Conservation (phyloP, 1,140 invertebrate species). For the Apis cerana region DNA sequence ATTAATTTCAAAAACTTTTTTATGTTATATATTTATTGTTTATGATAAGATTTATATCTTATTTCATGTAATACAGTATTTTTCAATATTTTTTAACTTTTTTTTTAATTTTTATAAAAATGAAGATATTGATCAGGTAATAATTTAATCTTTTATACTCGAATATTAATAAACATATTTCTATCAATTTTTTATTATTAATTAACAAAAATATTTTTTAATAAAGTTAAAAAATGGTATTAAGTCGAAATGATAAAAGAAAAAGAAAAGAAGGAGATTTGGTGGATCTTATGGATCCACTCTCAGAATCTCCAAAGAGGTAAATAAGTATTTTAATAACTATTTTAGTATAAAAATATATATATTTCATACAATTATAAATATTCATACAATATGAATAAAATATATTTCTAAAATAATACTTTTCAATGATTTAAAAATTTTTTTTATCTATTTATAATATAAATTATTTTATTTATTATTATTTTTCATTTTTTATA, state of each 20-base stretch:
- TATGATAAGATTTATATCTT: background rate
- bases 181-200: background rate
- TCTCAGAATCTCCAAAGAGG: slow-evolving; percentile 82
- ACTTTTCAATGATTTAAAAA: background rate
- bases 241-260: slow-evolving; percentile 79
- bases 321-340: slow-evolving; percentile 56
- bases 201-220: slow-evolving; percentile 2
- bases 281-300: slow-evolving; percentile 78
- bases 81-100: background rate
- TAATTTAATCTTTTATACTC: background rate
- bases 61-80: background rate
- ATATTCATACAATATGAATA: background rate
- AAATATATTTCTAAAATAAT: background rate
- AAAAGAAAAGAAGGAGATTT: slow-evolving; percentile 79
- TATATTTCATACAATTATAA: background rate
- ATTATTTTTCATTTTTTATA: background rate
- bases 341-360: background rate
- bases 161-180: background rate
- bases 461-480: background rate
- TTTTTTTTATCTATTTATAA: background rate
- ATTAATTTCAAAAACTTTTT: slow-evolving; percentile 5
- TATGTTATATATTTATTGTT: slow-evolving; percentile 12
- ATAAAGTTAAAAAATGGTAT: slow-evolving; percentile 74
- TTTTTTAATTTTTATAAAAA: slow-evolving; percentile 4
- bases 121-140: slow-evolving; percentile 26